Base-by-base conservation (phyloP, 2,888 invertebrate genomes). In the Rosalia funebris region DNA sequence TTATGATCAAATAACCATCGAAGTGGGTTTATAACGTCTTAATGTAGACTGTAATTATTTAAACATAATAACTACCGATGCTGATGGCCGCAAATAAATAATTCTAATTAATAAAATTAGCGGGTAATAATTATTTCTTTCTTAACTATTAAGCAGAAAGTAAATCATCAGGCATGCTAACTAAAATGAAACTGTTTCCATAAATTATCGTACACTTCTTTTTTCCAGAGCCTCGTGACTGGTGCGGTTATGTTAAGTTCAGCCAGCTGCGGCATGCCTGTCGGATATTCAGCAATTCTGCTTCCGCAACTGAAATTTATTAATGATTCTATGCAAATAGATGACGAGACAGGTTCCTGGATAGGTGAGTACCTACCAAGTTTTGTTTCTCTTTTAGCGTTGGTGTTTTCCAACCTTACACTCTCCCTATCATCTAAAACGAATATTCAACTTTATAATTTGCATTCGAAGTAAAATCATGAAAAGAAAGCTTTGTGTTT, bases 201-300 rank as follows among this genome's bases (percentile, higher is more conserved):
- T 50, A 57, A 57, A 57, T 17, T 31, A 44, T 14, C 9, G 7
- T 7, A 3, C 7, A 3, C 7, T 7, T 25, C 25, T 25, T 25
- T 7, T 58, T 65, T 84, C n/a, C 80, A 91, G 91, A 87, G 88
- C 71, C 79, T 90, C 57, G 85, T 90, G 68, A 89, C 91, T 47
- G 87, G 89, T 68, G 90, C 91, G 0, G 88, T 91, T 45, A 83
- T 91, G 64, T 79, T 91, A 55, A 82, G 90, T 64, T 86, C 90
- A 0, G 88, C 88, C n/a, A 89, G 89, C 32, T 89, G 89, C 42
- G 92, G 92, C 1, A 91, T 92, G 84, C 92, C 92, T 16, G 91
- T 92, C 63, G 92, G 92, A 37, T 89, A 87, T 81, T 92, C 92
- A 1, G 91, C 91, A 0, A 86, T 91, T 16, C 83, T 92, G n/a